Percentiles rank a stretch among this genome's conserved stretches.
Conservation (phyloP, 2,888 invertebrate genomes). For the Cantharis nigra region DNA sequence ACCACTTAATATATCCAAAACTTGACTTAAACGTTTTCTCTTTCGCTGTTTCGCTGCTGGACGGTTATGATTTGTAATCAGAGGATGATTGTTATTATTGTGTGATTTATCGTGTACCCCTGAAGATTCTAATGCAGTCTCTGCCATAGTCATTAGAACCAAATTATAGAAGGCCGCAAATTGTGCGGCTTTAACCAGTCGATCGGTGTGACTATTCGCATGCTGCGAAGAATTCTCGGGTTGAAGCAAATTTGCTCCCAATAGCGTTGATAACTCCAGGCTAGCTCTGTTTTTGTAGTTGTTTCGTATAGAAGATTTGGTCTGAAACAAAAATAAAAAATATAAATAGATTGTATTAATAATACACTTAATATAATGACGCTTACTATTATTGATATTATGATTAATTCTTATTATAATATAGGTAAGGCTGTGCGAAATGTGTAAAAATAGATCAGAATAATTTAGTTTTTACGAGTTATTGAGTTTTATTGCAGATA, state of each 20-base stretch:
- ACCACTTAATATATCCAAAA: slow-evolving; percentile 74
- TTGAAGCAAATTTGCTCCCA: slow-evolving; percentile 12
- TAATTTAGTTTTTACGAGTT: background rate
- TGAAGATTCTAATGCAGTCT: slow-evolving; percentile 63
- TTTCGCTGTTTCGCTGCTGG: slow-evolving; percentile 72
- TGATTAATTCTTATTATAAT: too few species aligned
- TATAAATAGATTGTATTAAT: background rate
- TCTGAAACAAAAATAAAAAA: slow-evolving; percentile 9
- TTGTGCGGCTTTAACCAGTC: slow-evolving; percentile 42
- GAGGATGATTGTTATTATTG: slow-evolving; percentile 64
- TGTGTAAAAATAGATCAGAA: background rate
- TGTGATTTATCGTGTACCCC: slow-evolving; percentile 53
- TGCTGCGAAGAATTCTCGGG: slow-evolving; percentile 32
- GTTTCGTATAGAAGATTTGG: slow-evolving; percentile 4
- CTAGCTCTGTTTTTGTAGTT: background rate
- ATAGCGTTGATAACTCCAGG: slow-evolving; percentile 17
- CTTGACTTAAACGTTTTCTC: slow-evolving; percentile 77
- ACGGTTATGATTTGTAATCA: slow-evolving; percentile 65
- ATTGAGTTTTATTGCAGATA: background rate
- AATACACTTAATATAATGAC: too few species aligned
- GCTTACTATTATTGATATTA: too few species aligned
- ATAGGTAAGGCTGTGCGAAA: too few species aligned
- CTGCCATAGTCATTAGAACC: slow-evolving; percentile 76
- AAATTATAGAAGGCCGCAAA: slow-evolving; percentile 63
- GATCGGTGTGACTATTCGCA: slow-evolving; percentile 35